A percentile compares a stretch with the other conserved stretches of the same genome.
These are phyloP conservation scores for Sinonovacula constricta DNA, from an alignment of 1,140 invertebrate genomes.

Conservation along the genomic window DNA sequence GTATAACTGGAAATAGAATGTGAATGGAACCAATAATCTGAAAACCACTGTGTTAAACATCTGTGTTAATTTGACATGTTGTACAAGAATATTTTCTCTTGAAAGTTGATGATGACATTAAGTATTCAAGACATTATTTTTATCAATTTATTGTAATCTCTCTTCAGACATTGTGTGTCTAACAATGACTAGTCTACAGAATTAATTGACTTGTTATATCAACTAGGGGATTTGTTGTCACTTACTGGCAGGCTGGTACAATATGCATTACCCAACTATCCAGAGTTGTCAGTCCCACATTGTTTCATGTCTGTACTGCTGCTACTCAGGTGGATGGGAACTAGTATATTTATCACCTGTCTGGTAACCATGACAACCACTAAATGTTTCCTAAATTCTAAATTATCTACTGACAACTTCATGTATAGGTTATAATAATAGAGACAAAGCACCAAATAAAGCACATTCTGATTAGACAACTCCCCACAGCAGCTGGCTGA, in stretches of 20 bases:
- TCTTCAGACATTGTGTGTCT: background rate
- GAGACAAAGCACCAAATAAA: too few species aligned
- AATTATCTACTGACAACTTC: too few species aligned
- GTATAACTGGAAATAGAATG: too few species aligned
- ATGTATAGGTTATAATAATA: too few species aligned
- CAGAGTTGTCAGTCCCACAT: background rate
- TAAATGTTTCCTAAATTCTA: too few species aligned
- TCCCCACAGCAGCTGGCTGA: too few species aligned
- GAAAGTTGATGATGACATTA: background rate
- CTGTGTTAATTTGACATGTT: background rate
- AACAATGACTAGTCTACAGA: background rate
- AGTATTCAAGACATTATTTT: background rate
- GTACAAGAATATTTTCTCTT: background rate
- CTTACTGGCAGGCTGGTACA: background rate
- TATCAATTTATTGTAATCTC: background rate
- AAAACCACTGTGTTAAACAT: slow-evolving; percentile 14
- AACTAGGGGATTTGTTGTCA: background rate
- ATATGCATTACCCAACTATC: background rate
- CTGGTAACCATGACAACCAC: too few species aligned
- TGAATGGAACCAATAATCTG: too few species aligned
- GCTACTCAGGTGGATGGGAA: too few species aligned
- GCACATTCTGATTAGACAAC: too few species aligned
- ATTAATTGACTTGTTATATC: background rate
- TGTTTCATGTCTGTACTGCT: too few species aligned
- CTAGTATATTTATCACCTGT: too few species aligned